Base-by-base conservation (phyloP, 2,113 vertebrate genomes). In the Lepus timidus region DNA sequence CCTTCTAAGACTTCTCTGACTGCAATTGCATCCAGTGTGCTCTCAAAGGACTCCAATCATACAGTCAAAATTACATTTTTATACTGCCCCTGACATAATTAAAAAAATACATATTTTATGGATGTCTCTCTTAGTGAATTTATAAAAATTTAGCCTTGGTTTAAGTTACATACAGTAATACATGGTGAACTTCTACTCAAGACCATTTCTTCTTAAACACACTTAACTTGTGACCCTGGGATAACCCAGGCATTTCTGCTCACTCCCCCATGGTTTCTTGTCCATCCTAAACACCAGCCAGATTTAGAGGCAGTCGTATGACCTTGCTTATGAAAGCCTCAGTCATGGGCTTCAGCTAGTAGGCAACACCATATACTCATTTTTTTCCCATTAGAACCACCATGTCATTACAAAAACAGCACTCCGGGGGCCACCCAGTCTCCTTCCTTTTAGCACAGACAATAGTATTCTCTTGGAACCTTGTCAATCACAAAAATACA, bases 401-500 rank as follows among this genome's bases (percentile, higher is more conserved):
- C 52, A 67, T 73, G 36, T 19, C 36, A 14, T 80, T 88, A 94
- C 33, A 31, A 75, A 92, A 96, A 74, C 20, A 31, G 9, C 17
- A 39, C 62, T 75, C 29, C 64, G 85, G 68, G 49, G 75, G 31
- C 39, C 39, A 92, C 29, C 85, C 22, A 9, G 3, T 51, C 58
- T 90, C 68, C 17, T 76, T 92, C 65, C 27, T 88, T 10, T 82
- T n/a, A 62, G 65, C 25, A 64, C n/a, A 83, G 29, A 68, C 74
- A 91, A 68, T 51, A 44, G 33, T 64, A 95, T 93, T 76, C 44
- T 90, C 51, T 84, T 91, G 84, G 92, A 93, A 83, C n/a, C 13
- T 81, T 62, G n/a, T 88, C 93, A 95, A 81, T 39, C 64, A 73
- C 29, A 76, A 94, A 95, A 96, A 58, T 36, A 62, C 36, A 81